Percentiles rank a stretch among this genome's conserved stretches.
Evolutionary conservation across 2,113 vertebrate genomes (phyloP).

Genomic region (Microcebus griseorufus): DNA sequence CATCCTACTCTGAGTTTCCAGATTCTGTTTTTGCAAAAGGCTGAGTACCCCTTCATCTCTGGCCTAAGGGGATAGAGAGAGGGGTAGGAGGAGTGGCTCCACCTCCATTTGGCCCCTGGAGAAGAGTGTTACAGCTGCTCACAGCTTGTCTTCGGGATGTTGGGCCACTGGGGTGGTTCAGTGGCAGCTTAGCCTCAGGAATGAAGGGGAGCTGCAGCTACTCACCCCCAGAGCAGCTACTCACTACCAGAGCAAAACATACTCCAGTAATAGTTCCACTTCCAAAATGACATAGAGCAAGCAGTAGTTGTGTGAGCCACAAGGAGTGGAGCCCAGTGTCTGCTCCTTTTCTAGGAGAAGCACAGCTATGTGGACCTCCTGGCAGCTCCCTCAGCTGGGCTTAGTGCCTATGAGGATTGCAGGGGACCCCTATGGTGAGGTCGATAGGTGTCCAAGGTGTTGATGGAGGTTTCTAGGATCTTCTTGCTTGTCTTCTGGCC

Average conservation of each 20-base stretch:
- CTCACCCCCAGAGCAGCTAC: neutral
- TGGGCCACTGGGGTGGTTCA: neutral
- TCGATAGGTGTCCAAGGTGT: neutral
- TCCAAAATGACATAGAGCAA: neutral
- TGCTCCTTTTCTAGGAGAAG: neutral
- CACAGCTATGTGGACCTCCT: neutral
- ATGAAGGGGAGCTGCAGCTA: neutral
- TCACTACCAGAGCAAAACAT: neutral
- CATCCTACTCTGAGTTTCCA: neutral
- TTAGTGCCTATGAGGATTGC: neutral
- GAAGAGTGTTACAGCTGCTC: neutral
- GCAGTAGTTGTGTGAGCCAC: neutral
- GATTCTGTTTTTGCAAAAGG: neutral
- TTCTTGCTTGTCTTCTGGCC: neutral
- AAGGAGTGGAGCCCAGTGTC: neutral
- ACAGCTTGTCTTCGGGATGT: neutral
- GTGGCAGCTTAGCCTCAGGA: neutral
- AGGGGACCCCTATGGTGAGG: neutral
- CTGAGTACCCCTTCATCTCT: neutral
- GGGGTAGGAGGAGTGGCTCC: neutral
- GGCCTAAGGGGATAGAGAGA: neutral
- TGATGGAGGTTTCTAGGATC: neutral
- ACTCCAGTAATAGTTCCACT: neutral
- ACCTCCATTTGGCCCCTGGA: neutral
- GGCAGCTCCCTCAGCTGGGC: neutral